These are phyloP conservation scores for Oreotrochilus melanogaster DNA, from an alignment of 2,113 vertebrate genomes.

Conservation along the genomic window DNA sequence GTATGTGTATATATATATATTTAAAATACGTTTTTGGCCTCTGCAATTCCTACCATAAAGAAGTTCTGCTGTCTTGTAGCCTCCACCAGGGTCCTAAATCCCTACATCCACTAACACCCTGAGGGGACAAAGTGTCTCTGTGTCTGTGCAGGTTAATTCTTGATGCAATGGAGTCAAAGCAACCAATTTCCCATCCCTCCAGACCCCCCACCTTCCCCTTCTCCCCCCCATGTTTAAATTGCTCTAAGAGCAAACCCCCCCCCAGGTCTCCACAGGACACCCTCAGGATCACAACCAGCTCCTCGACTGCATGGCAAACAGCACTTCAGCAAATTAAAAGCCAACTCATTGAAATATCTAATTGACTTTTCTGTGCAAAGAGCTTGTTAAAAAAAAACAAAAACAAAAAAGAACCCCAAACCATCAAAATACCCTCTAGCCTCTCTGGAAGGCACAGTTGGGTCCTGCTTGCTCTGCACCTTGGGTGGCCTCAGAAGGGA, in stretches of 20 bases:
- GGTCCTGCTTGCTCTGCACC: not conserved
- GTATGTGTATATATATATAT: not conserved
- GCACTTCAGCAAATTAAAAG: not conserved
- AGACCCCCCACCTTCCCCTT: no score
- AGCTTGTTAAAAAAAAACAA: not conserved
- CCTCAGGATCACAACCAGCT: not conserved
- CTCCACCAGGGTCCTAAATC: not conserved
- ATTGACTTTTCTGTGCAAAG: not conserved
- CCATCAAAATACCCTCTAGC: not conserved
- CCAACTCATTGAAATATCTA: not conserved
- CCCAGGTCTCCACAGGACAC: not conserved
- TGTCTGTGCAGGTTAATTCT: not conserved
- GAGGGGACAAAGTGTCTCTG: not conserved
- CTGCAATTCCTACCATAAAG: not conserved
- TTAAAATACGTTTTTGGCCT: not conserved
- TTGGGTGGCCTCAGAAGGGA: not conserved
- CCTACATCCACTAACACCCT: not conserved
- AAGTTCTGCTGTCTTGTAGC: not conserved
- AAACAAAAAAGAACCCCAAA: not conserved
- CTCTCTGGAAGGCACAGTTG: not conserved
- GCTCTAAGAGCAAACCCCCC: not conserved
- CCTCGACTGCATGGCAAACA: not conserved
- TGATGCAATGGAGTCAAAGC: not conserved
- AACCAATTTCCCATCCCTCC: fast-evolving
- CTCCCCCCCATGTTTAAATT: not conserved